phyloP scores from a whole-genome alignment of 2,888 invertebrate species.

The Melanostoma scalare region DNA sequence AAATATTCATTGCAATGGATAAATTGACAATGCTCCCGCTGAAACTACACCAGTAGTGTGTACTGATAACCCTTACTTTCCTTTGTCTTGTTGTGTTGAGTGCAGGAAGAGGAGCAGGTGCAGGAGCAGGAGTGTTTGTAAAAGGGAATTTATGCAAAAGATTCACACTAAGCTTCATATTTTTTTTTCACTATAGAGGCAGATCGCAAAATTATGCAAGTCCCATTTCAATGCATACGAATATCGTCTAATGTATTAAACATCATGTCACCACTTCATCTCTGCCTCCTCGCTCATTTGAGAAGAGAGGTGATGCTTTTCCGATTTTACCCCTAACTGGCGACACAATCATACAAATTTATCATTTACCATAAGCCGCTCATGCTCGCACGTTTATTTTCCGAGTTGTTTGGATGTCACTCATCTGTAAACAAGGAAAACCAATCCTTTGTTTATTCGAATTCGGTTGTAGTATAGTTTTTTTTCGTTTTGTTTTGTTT shows the following conservation, averaged over 20 bases:
- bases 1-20: conserved; percentile 65
- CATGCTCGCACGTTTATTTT: background rate
- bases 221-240: conserved; percentile 61
- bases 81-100: conserved; percentile 11
- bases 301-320: conserved; percentile 23
- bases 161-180: background rate
- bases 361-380: conserved; percentile 50
- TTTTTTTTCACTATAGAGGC: conserved; percentile 35
- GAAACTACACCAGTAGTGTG: background rate
- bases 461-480: background rate
- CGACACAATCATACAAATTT: conserved; percentile 58
- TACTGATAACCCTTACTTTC: conserved; percentile 4
- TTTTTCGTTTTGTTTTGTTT: background rate
- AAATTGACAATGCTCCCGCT: conserved; percentile 40
- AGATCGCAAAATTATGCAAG: conserved; percentile 69
- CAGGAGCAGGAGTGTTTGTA: conserved; percentile 11
- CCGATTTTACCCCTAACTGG: conserved; percentile 40
- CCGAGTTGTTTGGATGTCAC: background rate
- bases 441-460: conserved; percentile 26
- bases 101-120: background rate
- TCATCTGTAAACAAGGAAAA: background rate
- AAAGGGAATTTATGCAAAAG: background rate
- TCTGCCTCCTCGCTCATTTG: background rate
- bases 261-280: conserved; percentile 7
- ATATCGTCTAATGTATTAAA: conserved; percentile 57